Evolutionary conservation across 2,113 vertebrate genomes (phyloP), one percentile per base, ranked within the genome.

Genomic region (Holacanthus passer): DNA sequence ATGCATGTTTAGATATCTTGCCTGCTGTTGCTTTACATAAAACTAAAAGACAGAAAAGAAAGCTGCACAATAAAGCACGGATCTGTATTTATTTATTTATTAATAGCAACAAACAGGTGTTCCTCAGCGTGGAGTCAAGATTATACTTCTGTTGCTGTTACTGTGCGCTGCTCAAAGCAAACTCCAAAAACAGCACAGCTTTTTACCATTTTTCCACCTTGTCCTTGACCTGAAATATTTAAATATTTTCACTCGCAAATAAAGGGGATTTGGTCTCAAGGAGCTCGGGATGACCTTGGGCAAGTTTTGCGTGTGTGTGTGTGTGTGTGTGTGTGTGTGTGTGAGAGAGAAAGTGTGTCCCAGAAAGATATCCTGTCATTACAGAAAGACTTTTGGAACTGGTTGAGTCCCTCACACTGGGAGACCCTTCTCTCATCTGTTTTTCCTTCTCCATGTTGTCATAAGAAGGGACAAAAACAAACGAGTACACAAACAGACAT

Each of bases 121-220:
- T 53, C 17, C 32, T 64, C 35, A 9, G 47, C 3, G 7, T 31
- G 47, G 19, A 31, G 22, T 11, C 35, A 31, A 29, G 47, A 50
- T 79, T 73, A 27, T 65, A n/a, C 13, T 56, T 59, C 50, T 50
- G 19, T 22, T 55, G 59, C 37, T 43, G 10, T 22, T 53, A 43
- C 45, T 53, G 37, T 56, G 48, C 41, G 19, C 7, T 12, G 29
- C 19, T 60, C 32, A 81, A 41, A 59, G 6, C 17, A 47, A 43
- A 43, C 56, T 32, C 12, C 20, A 52, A 16, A 47, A 5, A 55
- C 7, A 12, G 7, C 58, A 19, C 22, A 4, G 22, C 74, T 48
- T 35, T 47, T 48, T 9, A 58, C 4, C n/a, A 10, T 10, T 32
- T 17, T 41, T 52, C 56, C 35, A 63, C 43, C 12, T 68, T 16